phyloP scores from a whole-genome alignment of 2,113 vertebrate species.

The Labeo catla region DNA sequence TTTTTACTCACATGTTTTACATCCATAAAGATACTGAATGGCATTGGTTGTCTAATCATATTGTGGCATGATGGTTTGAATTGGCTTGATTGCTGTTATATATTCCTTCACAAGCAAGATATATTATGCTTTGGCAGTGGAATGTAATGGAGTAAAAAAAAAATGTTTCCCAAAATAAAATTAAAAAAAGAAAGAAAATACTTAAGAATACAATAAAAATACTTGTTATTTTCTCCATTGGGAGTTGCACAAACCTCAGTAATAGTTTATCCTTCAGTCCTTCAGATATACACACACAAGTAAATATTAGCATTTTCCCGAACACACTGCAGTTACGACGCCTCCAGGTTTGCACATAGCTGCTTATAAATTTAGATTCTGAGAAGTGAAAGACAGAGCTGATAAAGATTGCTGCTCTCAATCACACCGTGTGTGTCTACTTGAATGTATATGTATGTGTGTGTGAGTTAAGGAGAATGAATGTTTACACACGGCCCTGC shows the following conservation, averaged over 20 bases:
- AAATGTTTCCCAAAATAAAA: not conserved
- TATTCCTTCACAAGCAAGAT: not conserved
- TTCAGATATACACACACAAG: slow-evolving; percentile 5
- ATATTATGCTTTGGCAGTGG: not conserved
- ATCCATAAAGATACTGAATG: not conserved
- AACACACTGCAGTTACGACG: not conserved
- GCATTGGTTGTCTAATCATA: not conserved
- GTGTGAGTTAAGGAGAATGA: slow-evolving; percentile 16
- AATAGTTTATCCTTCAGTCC: not conserved
- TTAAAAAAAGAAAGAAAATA: not conserved
- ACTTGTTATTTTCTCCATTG: not conserved
- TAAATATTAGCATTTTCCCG: slow-evolving; percentile 37
- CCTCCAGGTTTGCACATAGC: slow-evolving; percentile 26
- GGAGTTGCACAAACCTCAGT: not conserved
- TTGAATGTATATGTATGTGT: slow-evolving; percentile 3
- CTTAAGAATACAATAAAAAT: slow-evolving; percentile 8
- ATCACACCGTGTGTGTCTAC: slow-evolving; percentile 2
- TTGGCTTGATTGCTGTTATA: not conserved
- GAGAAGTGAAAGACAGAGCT: not conserved
- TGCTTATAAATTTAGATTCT: slow-evolving; percentile 37
- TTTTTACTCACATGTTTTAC: not conserved
- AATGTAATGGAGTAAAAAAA: not conserved
- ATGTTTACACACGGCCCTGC: slow-evolving; percentile 51
- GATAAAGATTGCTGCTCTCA: slow-evolving; percentile 25
- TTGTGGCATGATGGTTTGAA: not conserved